Conservation (phyloP, 2,797 vertebrate genomes). For the Takifugu ocellatus region DNA sequence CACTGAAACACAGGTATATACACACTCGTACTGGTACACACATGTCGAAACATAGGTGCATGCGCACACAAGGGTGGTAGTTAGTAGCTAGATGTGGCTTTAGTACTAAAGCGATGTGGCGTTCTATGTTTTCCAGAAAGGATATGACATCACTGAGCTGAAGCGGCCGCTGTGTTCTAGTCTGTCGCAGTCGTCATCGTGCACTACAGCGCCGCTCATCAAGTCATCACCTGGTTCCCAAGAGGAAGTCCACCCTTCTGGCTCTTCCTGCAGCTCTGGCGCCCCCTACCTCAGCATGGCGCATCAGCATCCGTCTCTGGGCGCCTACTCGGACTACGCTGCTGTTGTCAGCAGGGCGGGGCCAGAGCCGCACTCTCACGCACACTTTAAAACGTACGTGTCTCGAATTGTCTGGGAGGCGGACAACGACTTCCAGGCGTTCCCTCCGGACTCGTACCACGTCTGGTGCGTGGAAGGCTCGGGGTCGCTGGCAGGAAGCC, state of each 20-base stretch:
- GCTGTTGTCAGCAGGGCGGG: background rate
- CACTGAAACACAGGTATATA: conserved; percentile 15
- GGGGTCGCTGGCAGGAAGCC: conserved; percentile 77
- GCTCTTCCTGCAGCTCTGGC: conserved; percentile 57
- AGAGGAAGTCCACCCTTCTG: conserved; percentile 72
- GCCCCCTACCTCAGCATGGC: conserved; percentile 68
- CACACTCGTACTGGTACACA: conserved; percentile 22
- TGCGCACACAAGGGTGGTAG: conserved; percentile 3
- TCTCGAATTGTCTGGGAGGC: conserved; percentile 81
- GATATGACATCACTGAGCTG: conserved; percentile 83
- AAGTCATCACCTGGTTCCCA: conserved; percentile 74
- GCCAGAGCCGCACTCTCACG: conserved; percentile 36
- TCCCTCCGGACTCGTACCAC: conserved; percentile 77
- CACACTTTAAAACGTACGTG: conserved; percentile 83
- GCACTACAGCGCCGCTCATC: conserved; percentile 75
- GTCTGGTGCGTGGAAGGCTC: conserved; percentile 81
- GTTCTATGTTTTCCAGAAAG: conserved; percentile 67
- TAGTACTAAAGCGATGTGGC: background rate
- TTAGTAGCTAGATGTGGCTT: too few species aligned
- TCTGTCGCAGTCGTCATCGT: conserved; percentile 76
- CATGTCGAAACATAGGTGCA: conserved; percentile 6
- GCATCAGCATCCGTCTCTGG: conserved; percentile 37
- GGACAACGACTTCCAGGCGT: conserved; percentile 73
- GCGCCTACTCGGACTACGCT: conserved; percentile 18
- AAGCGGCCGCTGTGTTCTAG: conserved; percentile 82